phyloP scores from a whole-genome alignment of 1,140 invertebrate genomes.

The Leptoteleia sp. region DNA sequence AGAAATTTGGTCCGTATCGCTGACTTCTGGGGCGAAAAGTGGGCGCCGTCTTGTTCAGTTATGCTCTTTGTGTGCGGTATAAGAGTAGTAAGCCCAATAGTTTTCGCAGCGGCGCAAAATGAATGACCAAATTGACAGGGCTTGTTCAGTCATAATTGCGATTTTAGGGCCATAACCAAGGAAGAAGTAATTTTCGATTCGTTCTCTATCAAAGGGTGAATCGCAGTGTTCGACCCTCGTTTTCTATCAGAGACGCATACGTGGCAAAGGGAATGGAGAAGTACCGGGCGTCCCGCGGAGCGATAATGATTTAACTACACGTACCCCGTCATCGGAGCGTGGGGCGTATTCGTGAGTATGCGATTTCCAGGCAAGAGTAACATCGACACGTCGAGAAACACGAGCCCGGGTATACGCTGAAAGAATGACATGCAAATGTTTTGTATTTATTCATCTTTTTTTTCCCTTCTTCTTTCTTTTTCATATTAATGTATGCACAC shows the following conservation, averaged over 20 bases:
- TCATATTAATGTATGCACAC: slow-evolving; percentile 51
- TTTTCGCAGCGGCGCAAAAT: slow-evolving; percentile 48
- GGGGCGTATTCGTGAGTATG: slow-evolving; percentile 67
- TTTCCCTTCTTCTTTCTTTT: no score
- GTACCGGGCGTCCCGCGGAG: slow-evolving; percentile 65
- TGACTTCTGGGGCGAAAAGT: slow-evolving; percentile 6
- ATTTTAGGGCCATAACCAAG: slow-evolving; percentile 68
- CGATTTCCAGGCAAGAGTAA: slow-evolving; percentile 66
- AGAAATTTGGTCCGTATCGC: slow-evolving; percentile 1
- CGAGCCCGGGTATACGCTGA: slow-evolving; percentile 40
- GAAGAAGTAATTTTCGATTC: slow-evolving; percentile 72
- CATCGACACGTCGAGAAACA: slow-evolving; percentile 62
- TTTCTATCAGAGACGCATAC: slow-evolving; percentile 56
- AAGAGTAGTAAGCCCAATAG: slow-evolving; percentile 48
- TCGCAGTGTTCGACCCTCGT: slow-evolving; percentile 72
- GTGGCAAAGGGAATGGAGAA: slow-evolving; percentile 56
- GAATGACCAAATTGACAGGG: slow-evolving; percentile 71
- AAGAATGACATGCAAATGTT: slow-evolving; percentile 66
- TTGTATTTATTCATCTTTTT: slow-evolving; percentile 54
- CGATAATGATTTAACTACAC: slow-evolving; percentile 75
- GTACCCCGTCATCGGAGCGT: slow-evolving; percentile 65
- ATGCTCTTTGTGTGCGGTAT: slow-evolving; percentile 7
- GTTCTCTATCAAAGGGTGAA: slow-evolving; percentile 70
- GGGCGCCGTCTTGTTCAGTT: slow-evolving; percentile 18
- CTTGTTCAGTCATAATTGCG: slow-evolving; percentile 69